Base-by-base conservation (phyloP, 1,140 invertebrate genomes). In the Bombus waltoni region DNA sequence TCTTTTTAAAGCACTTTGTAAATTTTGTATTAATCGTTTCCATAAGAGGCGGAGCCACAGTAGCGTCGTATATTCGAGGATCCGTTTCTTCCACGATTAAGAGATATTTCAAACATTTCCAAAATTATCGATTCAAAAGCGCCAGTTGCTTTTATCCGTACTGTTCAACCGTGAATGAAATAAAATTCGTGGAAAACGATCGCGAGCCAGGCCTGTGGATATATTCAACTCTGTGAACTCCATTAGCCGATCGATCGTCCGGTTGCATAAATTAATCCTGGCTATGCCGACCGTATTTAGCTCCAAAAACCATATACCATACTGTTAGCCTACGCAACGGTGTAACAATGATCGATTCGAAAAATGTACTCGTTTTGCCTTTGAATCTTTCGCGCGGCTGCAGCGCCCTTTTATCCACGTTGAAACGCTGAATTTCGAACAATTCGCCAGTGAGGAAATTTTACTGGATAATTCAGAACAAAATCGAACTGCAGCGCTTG, bases 261-360 rank as follows among this genome's bases (percentile, higher is more conserved):
- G 40, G 68, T n/a, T 62, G 68, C 80, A 81, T 81, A 81, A 81
- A 81, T 81, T 81, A 81, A 81, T 81, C 70, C 79, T 25, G 8
- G 68, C 47, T 28, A 71, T 42, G 44, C 47, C 71, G 44, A 15
- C 25, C 40, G 68, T 53, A 59, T 73, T 81, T 73, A 62, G 47
- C 53, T 73, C 47, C 47, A 59, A 81, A 81, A 72, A 62, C 70
- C 80, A 53, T 81, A 71, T 47, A n/a, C 68, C 79, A 42, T 81
- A 38, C 68, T n/a, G 79, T 81, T 53, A 53, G 22, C 44, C 53
- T 32, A 11, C 35, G 44, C 40, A 57, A 73, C 70, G 57, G n/a
- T 44, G 40, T 40, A 72, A 62, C 70, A 74, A 82, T 74, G 80
- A 82, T 82, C 80, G 80, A 82, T 74, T 59, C 38, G 80, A 82